A percentile compares a stretch with the other conserved stretches of the same genome.
These are phyloP conservation scores for Muscicapa comitata DNA, from an alignment of 2,797 vertebrate species.

Conservation along the genomic window DNA sequence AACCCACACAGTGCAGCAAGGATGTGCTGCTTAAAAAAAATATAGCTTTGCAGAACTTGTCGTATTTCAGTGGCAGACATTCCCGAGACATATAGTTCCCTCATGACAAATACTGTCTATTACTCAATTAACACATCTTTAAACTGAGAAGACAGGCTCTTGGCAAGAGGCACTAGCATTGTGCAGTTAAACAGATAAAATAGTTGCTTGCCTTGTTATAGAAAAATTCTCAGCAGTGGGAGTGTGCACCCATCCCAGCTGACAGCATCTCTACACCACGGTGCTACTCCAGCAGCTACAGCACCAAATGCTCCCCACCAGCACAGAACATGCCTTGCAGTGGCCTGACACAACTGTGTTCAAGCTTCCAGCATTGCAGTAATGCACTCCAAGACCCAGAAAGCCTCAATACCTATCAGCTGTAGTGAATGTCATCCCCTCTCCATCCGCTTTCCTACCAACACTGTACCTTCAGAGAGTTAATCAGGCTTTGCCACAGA, in stretches of 20 bases:
- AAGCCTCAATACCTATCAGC: neutral
- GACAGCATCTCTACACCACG: neutral
- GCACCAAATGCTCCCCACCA: neutral
- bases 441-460: neutral
- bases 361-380: neutral
- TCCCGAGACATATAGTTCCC: neutral
- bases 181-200: slow-evolving; percentile 29
- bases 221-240: neutral
- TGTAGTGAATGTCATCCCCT: neutral
- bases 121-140: slow-evolving; percentile 58
- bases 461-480: neutral
- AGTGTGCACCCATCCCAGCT: neutral
- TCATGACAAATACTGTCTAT: slow-evolving; percentile 2
- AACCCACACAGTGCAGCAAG: slow-evolving; percentile 33
- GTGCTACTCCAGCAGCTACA: neutral
- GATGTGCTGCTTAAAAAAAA: slow-evolving; percentile 24
- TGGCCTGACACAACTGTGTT: neutral
- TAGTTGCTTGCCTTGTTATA: neutral
- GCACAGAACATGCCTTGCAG: accelerated
- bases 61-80: neutral
- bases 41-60: slow-evolving; percentile 36
- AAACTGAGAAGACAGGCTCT: slow-evolving; percentile 44
- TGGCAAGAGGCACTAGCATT: slow-evolving; percentile 17
- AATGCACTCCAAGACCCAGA: neutral
- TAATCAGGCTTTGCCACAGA: neutral